Conservation (phyloP, 2,113 vertebrate genomes). For the Poeciliopsis retropinna region DNA sequence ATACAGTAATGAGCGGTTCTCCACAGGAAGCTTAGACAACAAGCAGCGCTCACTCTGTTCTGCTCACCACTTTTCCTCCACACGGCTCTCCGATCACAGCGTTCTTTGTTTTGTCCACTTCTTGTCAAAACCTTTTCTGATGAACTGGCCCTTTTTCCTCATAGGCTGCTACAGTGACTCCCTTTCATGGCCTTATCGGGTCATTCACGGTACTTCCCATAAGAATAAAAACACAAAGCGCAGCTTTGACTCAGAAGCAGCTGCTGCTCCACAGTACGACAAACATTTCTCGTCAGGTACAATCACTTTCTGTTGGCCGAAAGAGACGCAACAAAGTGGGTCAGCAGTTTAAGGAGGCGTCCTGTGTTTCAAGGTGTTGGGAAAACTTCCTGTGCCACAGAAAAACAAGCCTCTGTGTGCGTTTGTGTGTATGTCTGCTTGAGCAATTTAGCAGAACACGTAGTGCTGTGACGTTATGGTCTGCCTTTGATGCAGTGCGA, state of each 20-base stretch:
- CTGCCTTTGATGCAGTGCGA: slow-evolving; percentile 30
- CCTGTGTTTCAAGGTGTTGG: slow-evolving; percentile 21
- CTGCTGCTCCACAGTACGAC: slow-evolving; percentile 1
- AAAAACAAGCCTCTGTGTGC: slow-evolving; percentile 17
- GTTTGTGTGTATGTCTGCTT: not conserved
- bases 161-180: not conserved
- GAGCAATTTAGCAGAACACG: slow-evolving; percentile 36
- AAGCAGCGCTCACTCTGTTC: slow-evolving; percentile 48
- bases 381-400: slow-evolving; percentile 39
- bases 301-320: not conserved
- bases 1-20: slow-evolving; percentile 50
- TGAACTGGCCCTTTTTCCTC: not conserved
- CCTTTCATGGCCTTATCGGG: not conserved
- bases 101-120: slow-evolving; percentile 5
- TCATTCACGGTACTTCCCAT: not conserved
- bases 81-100: slow-evolving; percentile 34
- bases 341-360: slow-evolving; percentile 6
- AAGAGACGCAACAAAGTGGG: slow-evolving; percentile 23
- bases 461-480: slow-evolving; percentile 37
- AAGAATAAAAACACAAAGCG: not conserved
- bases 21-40: slow-evolving; percentile 41
- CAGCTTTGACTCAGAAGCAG: slow-evolving; percentile 9
- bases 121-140: not conserved
- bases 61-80: slow-evolving; percentile 56
- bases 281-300: not conserved